A percentile compares a stretch with the other conserved stretches of the same genome.
phyloP scores from a whole-genome alignment of 2,113 vertebrate species.

The Nematolebias whitei region DNA sequence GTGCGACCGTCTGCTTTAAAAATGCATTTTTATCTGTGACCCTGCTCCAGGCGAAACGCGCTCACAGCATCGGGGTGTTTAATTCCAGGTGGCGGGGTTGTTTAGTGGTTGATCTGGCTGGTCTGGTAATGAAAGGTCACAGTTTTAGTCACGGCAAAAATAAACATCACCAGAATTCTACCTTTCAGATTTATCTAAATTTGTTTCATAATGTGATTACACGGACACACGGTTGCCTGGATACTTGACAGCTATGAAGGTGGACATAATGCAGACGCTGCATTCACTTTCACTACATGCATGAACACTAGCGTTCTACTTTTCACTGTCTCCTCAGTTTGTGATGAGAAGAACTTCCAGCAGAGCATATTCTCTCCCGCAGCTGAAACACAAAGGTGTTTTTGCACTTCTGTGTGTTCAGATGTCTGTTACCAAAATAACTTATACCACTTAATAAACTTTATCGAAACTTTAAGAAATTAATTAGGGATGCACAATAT shows the following conservation, averaged over 20 bases:
- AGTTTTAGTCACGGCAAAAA: not conserved
- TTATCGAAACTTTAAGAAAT: too few species aligned
- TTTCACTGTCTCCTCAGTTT: not conserved
- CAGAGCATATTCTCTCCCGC: not conserved
- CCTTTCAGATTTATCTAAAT: not conserved
- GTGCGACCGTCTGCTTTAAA: slow-evolving; percentile 33
- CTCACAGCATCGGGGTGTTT: slow-evolving; percentile 10
- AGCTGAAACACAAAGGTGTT: too few species aligned
- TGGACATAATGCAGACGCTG: not conserved
- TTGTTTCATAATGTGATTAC: not conserved
- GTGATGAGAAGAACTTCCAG: not conserved
- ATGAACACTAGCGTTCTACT: not conserved
- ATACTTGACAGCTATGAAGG: slow-evolving; percentile 8
- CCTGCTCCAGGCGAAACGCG: slow-evolving; percentile 12
- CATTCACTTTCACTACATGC: not conserved
- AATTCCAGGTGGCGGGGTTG: slow-evolving; percentile 30
- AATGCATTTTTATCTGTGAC: slow-evolving; percentile 25
- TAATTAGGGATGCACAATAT: too few species aligned
- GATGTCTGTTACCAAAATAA: too few species aligned
- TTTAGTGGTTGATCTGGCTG: not conserved
- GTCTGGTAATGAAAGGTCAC: slow-evolving; percentile 8
- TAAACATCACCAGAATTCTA: not conserved
- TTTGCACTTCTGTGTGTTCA: too few species aligned
- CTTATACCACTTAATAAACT: too few species aligned
- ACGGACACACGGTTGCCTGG: not conserved